phyloP scores from a whole-genome alignment of 2,797 vertebrate genomes.

The Rhynchotus rufescens region DNA sequence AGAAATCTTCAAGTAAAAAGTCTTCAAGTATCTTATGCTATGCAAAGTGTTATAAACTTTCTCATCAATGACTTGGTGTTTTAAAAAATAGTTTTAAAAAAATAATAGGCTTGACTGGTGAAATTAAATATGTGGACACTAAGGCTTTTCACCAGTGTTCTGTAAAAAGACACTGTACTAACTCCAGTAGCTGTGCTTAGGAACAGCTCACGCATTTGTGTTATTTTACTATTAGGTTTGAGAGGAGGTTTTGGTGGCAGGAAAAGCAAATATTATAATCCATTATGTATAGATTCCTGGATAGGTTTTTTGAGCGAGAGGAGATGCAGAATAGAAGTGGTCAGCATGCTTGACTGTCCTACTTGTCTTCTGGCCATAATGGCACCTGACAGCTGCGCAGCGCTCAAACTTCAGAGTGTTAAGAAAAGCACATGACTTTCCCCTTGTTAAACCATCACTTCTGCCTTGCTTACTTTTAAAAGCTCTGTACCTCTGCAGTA shows the following conservation, averaged over 20 bases:
- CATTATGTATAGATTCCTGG: not conserved
- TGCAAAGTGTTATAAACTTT: not conserved
- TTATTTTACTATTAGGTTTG: not conserved
- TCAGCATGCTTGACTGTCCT: not conserved
- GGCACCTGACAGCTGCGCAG: not conserved
- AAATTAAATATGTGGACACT: not conserved
- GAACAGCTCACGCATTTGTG: not conserved
- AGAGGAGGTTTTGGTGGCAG: not conserved
- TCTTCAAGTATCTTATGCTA: accelerated
- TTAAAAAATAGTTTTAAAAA: not conserved
- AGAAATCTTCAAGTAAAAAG: accelerated
- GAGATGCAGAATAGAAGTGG: not conserved
- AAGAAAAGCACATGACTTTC: not conserved
- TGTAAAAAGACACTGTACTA: not conserved
- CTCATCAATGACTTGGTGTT: not conserved
- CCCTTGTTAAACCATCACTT: not conserved
- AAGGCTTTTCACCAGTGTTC: not conserved
- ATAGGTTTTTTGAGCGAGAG: not conserved
- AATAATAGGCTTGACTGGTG: not conserved
- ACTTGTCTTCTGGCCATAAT: accelerated
- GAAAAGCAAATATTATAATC: not conserved
- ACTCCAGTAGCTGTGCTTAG: not conserved
- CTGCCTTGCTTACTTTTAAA: not conserved
- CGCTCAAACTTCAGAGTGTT: not conserved
- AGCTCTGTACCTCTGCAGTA: not conserved